Percentiles rank a stretch among this genome's conserved stretches.
phyloP scores from a whole-genome alignment of 2,888 invertebrate species.

The Chrysolina americana region DNA sequence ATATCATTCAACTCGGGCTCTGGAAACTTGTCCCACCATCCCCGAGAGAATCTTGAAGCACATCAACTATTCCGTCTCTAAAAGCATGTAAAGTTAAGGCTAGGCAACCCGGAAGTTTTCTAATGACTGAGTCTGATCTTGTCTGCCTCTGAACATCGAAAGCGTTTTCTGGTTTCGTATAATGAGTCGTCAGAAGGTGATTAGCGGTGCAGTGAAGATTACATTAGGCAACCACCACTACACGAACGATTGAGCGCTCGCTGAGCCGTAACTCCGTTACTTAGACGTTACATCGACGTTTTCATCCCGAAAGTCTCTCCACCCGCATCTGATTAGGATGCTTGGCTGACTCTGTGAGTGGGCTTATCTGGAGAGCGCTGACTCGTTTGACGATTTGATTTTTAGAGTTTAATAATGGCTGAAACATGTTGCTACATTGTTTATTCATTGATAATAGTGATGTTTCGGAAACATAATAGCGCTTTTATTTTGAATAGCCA shows the following conservation, averaged over 20 bases:
- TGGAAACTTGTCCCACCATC: conserved; percentile 27
- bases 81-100: conserved; percentile 49
- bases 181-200: conserved; percentile 52
- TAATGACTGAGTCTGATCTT: conserved; percentile 47
- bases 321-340: conserved; percentile 36
- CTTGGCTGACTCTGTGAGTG: conserved; percentile 35
- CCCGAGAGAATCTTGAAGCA: conserved; percentile 16
- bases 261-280: conserved; percentile 38
- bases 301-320: conserved; percentile 33
- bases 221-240: conserved; percentile 57
- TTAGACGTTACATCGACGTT: conserved; percentile 32
- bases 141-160: conserved; percentile 60
- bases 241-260: conserved; percentile 40
- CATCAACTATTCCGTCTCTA: conserved; percentile 36
- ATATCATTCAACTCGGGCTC: conserved; percentile 2
- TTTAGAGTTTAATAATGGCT: conserved; percentile 8
- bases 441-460: not conserved
- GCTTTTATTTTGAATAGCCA: no score
- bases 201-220: conserved; percentile 55
- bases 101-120: conserved; percentile 55
- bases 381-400: conserved; percentile 27
- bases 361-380: conserved; percentile 22
- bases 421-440: not conserved
- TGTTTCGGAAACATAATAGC: not conserved
- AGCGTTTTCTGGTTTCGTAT: conserved; percentile 65